A percentile compares a stretch with the other conserved stretches of the same genome.
Conservation (phyloP, 2,888 invertebrate species). For the Cantharis rufa region DNA sequence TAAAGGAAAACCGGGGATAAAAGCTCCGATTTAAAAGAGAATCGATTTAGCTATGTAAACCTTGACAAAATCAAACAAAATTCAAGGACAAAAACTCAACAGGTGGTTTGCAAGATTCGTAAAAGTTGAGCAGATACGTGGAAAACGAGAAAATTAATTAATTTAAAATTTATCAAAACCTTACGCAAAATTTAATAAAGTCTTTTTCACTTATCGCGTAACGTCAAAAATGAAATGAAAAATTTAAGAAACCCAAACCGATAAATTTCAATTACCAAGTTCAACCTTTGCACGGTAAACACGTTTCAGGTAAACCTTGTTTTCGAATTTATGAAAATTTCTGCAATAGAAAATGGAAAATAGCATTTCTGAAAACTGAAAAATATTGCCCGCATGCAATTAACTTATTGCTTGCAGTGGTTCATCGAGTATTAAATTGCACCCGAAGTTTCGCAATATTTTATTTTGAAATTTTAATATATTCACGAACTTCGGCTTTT, state of each 20-base stretch:
- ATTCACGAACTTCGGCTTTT: background rate
- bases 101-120: slow-evolving; percentile 12
- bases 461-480: background rate
- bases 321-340: background rate
- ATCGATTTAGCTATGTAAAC: slow-evolving; percentile 7
- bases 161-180: background rate
- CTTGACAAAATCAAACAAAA: slow-evolving; percentile 9
- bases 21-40: background rate
- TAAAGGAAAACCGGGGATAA: background rate
- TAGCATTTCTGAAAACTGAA: background rate
- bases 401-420: background rate
- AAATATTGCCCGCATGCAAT: background rate
- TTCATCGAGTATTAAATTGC: background rate
- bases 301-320: background rate
- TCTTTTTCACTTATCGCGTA: background rate
- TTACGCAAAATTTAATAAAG: background rate
- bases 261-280: background rate
- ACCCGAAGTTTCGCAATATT: background rate
- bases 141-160: background rate
- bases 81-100: slow-evolving; percentile 1
- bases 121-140: background rate
- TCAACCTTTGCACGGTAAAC: background rate
- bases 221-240: background rate
- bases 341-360: background rate
- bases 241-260: background rate